phyloP scores from a whole-genome alignment of 2,888 invertebrate genomes.

The Epicampocera succincta region DNA sequence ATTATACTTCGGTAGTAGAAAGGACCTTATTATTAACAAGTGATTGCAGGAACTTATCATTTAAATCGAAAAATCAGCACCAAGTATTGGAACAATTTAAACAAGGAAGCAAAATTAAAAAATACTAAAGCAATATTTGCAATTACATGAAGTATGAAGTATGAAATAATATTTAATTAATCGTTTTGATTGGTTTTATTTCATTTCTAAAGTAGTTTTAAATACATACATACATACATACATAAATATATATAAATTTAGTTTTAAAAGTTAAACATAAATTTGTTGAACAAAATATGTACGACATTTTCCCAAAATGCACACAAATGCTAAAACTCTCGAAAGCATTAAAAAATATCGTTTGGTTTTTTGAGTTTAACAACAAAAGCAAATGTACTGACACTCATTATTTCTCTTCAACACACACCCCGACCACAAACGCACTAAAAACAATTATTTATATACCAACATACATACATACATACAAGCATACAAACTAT shows the following conservation, averaged over 20 bases:
- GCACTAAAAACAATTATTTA: constrained; percentile 17
- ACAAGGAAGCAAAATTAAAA: constrained; percentile 19
- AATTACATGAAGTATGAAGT: constrained; percentile 36
- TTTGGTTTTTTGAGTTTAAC: constrained; percentile 54
- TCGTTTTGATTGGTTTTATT: constrained; percentile 39
- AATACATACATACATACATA: no score
- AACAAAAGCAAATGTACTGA: constrained; percentile 62
- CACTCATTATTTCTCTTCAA: constrained; percentile 63
- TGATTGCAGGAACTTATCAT: constrained; percentile 49
- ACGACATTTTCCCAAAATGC: constrained; percentile 10
- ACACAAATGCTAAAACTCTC: constrained; percentile 32
- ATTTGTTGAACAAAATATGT: constrained; percentile 21
- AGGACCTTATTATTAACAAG: constrained; percentile 17
- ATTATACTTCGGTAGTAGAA: constrained; percentile 33
- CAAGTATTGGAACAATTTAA: constrained; percentile 32
- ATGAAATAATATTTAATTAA: constrained; percentile 42
- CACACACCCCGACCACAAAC: constrained; percentile 28
- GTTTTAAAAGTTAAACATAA: constrained; percentile 15
- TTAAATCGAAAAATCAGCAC: constrained; percentile 29
- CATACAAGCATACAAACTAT: constrained; percentile 43
- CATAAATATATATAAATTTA: constrained; percentile 16
- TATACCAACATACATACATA: constrained; percentile 20
- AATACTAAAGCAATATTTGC: constrained; percentile 66
- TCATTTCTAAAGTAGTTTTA: constrained; percentile 44
- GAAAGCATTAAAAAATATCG: constrained; percentile 32